phyloP scores from a whole-genome alignment of 2,113 vertebrate genomes.

The Capreolus pygargus region DNA sequence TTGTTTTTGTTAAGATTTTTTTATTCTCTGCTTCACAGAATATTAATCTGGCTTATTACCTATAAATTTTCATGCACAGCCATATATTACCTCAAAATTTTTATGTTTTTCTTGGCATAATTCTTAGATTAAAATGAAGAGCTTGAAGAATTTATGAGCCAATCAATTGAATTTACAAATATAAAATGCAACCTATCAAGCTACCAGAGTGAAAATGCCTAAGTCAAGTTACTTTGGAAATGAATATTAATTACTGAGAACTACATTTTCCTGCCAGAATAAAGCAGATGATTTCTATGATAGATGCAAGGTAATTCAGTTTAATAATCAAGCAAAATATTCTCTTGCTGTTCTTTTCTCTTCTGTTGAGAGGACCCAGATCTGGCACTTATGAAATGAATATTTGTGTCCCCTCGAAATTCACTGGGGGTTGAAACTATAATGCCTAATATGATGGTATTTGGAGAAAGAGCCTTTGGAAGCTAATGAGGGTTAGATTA shows the following conservation, averaged over 20 bases:
- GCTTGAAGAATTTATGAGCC: constrained; percentile 52
- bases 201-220: background rate
- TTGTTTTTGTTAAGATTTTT: constrained; percentile 53
- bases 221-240: constrained; percentile 23
- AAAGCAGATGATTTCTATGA: background rate
- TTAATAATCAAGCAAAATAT: background rate
- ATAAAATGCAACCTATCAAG: constrained; percentile 22
- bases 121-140: constrained; percentile 47
- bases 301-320: background rate
- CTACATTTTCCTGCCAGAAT: background rate
- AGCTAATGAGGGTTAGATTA: background rate
- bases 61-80: constrained; percentile 51
- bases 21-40: constrained; percentile 37
- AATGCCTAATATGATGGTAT: background rate
- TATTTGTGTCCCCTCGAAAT: background rate
- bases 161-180: constrained; percentile 10
- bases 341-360: background rate
- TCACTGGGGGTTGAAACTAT: background rate
- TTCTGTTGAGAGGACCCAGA: background rate
- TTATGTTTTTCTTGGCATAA: constrained; percentile 54
- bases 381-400: background rate
- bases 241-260: background rate
- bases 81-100: constrained; percentile 37
- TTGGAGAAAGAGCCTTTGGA: background rate
- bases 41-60: constrained; percentile 33